Base-by-base conservation (phyloP, 92 coral and sea anemone genomes). In the Actinernus sp. region DNA sequence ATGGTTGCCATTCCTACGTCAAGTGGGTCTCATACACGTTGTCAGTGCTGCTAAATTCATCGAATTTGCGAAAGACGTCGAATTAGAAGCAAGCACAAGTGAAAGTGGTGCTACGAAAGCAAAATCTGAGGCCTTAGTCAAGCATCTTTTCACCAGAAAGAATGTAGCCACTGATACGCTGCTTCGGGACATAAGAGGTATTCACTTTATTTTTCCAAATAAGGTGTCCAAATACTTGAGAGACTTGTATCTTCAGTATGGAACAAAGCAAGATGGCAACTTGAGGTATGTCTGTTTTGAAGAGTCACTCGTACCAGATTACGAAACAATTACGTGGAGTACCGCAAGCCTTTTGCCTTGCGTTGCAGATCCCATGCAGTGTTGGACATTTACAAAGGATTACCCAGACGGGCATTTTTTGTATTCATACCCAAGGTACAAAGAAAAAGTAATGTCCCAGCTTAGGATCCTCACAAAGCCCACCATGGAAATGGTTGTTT, bases 1-100 rank as follows among this genome's bases (percentile, higher is more conserved):
- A 0, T 88, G 94, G 94, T 44, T 77, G 22, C 39, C 49, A 3
- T 77, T 88, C 62, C 58, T 88, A 28, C 41, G 49, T 2, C 36
- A 59, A 48, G 33, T 88, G 0, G 94, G 94, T n/a, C n/a, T n/a
- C n/a, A n/a, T n/a, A n/a, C n/a, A n/a, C n/a, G n/a, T n/a, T n/a
- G n/a, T n/a, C n/a, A 83, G 73, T 0, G 7, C 25, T 0, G 31
- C 53, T 0, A 37, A 65, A 24, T 82, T 76, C 30, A 21, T 70
- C 2, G 26, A 3, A 14, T 88, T 88, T 65, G 86, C 94, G 0
- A 28, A 7, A 3, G 74, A 82, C n/a, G n/a, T n/a, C n/a, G n/a
- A n/a, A n/a, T n/a, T n/a, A n/a, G n/a, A n/a, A n/a, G n/a, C n/a
- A n/a, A n/a, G n/a, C n/a, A n/a, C n/a, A n/a, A n/a, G n/a, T n/a